Evolutionary conservation across 2,888 invertebrate species (phyloP).

Genomic region (Cosmorhoe ocellata): DNA sequence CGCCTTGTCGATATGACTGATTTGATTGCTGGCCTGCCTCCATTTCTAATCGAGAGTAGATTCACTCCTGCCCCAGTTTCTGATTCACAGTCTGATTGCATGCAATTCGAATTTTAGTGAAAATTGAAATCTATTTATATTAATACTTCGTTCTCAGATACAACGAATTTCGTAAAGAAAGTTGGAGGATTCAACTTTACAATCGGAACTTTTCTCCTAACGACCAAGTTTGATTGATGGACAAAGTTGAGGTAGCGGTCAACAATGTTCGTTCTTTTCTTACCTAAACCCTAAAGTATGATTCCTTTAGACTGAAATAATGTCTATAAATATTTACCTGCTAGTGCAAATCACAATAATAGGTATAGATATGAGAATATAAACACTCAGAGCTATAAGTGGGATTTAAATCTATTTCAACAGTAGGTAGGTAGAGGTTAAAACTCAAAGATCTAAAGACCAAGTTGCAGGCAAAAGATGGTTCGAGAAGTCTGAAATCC

Average conservation of each 20-base stretch:
- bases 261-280: constrained; percentile 25
- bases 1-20: constrained; percentile 51
- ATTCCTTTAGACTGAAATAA: too few species aligned
- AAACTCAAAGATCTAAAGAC: too few species aligned
- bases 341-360: too few species aligned
- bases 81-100: constrained; percentile 17
- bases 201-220: constrained; percentile 30
- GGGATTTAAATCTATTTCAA: too few species aligned
- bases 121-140: neutral
- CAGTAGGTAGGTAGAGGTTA: too few species aligned
- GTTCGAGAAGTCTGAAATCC: constrained; percentile 12
- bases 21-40: constrained; percentile 54
- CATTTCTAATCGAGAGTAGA: constrained; percentile 35
- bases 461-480: neutral
- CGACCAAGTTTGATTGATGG: constrained; percentile 39
- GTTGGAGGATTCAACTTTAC: constrained; percentile 27
- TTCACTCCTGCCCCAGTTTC: constrained; percentile 31
- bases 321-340: too few species aligned
- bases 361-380: too few species aligned
- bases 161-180: constrained; percentile 21
- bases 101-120: constrained; percentile 11
- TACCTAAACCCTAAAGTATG: constrained; percentile 2
- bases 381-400: too few species aligned
- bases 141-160: neutral
- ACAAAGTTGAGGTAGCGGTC: constrained; percentile 31